Conservation (phyloP, 2,888 invertebrate species). For the Stenodema calcarata region DNA sequence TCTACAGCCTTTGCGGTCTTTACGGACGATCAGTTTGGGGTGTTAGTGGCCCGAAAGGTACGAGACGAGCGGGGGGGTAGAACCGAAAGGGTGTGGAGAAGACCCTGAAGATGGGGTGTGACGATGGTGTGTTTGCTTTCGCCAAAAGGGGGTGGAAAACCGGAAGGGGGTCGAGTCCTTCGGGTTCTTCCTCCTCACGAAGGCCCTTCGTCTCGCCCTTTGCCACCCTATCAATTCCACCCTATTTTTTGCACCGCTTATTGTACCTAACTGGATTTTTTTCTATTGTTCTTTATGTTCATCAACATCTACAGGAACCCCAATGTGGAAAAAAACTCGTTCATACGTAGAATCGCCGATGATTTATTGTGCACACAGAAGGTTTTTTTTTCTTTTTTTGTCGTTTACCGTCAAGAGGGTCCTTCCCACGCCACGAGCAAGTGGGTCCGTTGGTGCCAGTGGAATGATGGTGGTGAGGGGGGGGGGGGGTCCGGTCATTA, state of each 20-base stretch:
- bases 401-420: constrained; percentile 5
- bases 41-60: no score
- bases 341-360: background rate
- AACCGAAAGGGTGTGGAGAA: background rate
- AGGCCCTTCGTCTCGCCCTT: background rate
- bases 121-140: background rate
- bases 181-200: background rate
- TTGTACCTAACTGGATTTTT: constrained; percentile 15
- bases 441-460: constrained; percentile 47
- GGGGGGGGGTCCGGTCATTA: constrained; percentile 51
- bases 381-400: background rate
- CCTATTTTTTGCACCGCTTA: background rate
- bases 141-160: background rate
- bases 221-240: background rate
- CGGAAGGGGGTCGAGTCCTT: background rate
- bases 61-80: background rate
- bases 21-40: background rate
- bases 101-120: background rate
- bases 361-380: constrained; percentile 38
- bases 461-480: background rate
- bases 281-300: constrained; percentile 3
- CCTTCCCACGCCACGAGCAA: constrained; percentile 41
- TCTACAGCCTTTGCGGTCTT: background rate
- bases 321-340: background rate
- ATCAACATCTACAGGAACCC: background rate